Evolutionary conservation across 2,797 vertebrate genomes (phyloP).

Genomic region (Acomys russatus): DNA sequence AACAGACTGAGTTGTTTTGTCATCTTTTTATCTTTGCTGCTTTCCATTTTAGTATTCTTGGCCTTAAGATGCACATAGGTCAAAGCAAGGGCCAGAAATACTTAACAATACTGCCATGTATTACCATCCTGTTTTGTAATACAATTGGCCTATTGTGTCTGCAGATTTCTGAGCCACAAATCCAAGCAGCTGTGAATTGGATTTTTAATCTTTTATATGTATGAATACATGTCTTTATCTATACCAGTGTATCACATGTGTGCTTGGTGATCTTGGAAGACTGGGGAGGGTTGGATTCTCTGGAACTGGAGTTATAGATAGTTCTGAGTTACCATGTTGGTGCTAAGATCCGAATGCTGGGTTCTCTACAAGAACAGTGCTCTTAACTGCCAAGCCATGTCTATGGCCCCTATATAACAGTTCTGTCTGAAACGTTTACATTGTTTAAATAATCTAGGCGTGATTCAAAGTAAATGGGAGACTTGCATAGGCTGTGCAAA

Average conservation of each 20-base stretch:
- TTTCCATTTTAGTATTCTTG: background rate
- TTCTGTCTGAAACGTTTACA: background rate
- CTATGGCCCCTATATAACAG: background rate
- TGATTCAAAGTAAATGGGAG: background rate
- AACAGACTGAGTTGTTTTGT: slow-evolving; percentile 13
- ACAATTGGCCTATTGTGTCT: background rate
- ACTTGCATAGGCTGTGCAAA: background rate
- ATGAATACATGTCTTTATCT: background rate
- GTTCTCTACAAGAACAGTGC: background rate
- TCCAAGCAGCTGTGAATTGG: background rate
- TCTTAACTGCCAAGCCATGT: background rate
- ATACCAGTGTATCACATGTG: background rate
- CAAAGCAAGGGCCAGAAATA: background rate
- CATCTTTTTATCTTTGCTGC: background rate
- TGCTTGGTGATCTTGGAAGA: background rate
- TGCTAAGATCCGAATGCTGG: background rate
- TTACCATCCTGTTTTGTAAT: background rate
- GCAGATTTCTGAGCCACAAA: background rate
- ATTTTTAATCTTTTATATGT: background rate
- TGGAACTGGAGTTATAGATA: background rate
- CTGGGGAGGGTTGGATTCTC: background rate
- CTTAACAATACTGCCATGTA: background rate
- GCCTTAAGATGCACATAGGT: background rate
- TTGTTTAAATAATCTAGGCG: background rate
- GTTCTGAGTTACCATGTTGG: background rate